Evolutionary conservation across 2,113 vertebrate genomes (phyloP).

Genomic region (Grus americana): DNA sequence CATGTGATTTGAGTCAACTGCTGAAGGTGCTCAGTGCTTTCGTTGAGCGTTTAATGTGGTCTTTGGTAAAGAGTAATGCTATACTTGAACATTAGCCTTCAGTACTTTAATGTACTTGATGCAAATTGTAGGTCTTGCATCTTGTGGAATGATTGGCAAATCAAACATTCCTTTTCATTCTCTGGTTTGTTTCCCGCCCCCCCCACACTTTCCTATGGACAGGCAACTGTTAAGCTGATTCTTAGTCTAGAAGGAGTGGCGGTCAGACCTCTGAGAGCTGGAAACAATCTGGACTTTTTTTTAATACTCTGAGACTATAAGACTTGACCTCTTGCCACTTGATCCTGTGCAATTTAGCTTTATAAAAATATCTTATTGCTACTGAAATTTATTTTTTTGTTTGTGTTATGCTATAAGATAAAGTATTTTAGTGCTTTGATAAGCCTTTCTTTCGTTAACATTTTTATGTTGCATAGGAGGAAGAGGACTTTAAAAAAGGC

Average conservation of each 20-base stretch:
- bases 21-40: neutral
- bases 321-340: neutral
- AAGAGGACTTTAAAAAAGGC: neutral
- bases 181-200: neutral
- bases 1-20: neutral
- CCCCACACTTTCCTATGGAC: neutral
- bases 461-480: neutral
- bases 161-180: neutral
- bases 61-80: neutral
- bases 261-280: neutral
- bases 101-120: neutral
- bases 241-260: neutral
- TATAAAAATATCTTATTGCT: neutral
- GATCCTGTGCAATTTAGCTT: neutral
- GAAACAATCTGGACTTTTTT: neutral
- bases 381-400: neutral
- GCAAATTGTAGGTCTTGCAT: neutral
- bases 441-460: neutral
- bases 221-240: neutral
- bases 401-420: neutral
- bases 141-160: neutral
- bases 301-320: neutral
- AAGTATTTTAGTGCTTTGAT: neutral
- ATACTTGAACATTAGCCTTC: neutral
- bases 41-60: neutral